Base-by-base conservation (phyloP, 2,888 invertebrate genomes). In the Eledona agricola region DNA sequence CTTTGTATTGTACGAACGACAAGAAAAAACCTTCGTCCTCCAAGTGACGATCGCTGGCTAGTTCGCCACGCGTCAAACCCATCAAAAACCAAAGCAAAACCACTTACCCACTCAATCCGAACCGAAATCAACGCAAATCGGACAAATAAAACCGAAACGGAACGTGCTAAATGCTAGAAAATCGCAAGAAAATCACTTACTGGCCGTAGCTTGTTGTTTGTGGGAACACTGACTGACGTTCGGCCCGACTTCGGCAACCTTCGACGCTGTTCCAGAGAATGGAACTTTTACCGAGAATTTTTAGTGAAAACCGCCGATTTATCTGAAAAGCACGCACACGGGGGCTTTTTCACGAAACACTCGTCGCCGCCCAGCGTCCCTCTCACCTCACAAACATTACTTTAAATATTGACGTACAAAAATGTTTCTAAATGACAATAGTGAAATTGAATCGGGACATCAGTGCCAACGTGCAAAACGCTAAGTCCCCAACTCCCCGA, bases 171-270 rank as follows among this genome's bases (percentile, higher is more conserved):
- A 46, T 43, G 31, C 35, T 32, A 55, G 45, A 47, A 57, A 58
- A 57, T 51, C 54, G 69, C 65, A 58, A 69, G 74, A 71, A 73
- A 72, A 71, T 74, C 76, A 79, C 79, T 79, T 77, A 79, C 79
- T 72, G 77, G 76, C 74, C 77, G 75, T 75, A 71, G 74, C 74
- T 77, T 78, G 77, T 78, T 78, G 78, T 79, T 77, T 77, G 77
- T 74, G 75, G 73, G 59, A 56, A 63, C 60, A 64, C 63, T 38
- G 49, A 45, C 38, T 26, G 42, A 58, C 60, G 60, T 53, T 19
- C 7, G n/a, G n/a, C n/a, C n/a, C n/a, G 42, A 42, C 16, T 22
- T 60, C 60, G 60, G 40, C 20, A 9, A 53, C 38, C 45, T 25
- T 12, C 56, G 56, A 15, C 37, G 12, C n/a, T 5, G 10, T 15